Conservation (phyloP, 2,888 invertebrate species). For the Bimastos eiseni region DNA sequence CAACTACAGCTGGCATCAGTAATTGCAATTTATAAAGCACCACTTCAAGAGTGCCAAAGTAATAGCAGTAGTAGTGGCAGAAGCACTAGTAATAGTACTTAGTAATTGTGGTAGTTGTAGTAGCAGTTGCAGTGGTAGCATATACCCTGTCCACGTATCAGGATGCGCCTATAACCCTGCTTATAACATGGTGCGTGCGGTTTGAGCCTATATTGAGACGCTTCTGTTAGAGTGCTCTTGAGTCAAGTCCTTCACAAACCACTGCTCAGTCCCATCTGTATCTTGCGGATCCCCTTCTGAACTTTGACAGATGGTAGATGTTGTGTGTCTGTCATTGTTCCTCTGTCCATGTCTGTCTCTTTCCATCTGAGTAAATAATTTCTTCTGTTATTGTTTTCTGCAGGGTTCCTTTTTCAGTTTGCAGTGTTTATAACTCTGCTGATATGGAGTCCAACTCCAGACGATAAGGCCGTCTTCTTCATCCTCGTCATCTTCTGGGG, state of each 20-base stretch:
- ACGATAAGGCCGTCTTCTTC: conserved; percentile 47
- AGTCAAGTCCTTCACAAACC: not conserved
- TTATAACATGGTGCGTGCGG: no score
- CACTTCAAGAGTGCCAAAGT: not conserved
- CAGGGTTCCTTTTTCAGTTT: conserved; percentile 51
- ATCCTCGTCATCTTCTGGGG: conserved; percentile 55
- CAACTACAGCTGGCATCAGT: not conserved
- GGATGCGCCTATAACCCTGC: no score
- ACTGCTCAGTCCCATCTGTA: not conserved
- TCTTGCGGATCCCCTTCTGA: not conserved
- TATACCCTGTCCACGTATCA: no score
- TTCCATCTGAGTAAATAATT: not conserved
- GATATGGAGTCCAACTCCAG: conserved; percentile 51
- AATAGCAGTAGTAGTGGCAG: conserved; percentile 21
- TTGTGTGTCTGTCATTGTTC: not conserved
- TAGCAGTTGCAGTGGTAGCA: not conserved
- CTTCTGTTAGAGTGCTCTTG: no score
- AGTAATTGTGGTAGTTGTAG: not conserved
- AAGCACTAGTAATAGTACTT: conserved; percentile 17
- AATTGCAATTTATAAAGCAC: not conserved
- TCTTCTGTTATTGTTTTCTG: not conserved
- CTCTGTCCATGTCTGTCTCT: not conserved
- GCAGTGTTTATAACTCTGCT: conserved; percentile 50
- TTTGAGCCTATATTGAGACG: no score
- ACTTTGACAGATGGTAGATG: not conserved